Evolutionary conservation across 2,113 vertebrate species (phyloP).

Genomic region (Axis porcinus): DNA sequence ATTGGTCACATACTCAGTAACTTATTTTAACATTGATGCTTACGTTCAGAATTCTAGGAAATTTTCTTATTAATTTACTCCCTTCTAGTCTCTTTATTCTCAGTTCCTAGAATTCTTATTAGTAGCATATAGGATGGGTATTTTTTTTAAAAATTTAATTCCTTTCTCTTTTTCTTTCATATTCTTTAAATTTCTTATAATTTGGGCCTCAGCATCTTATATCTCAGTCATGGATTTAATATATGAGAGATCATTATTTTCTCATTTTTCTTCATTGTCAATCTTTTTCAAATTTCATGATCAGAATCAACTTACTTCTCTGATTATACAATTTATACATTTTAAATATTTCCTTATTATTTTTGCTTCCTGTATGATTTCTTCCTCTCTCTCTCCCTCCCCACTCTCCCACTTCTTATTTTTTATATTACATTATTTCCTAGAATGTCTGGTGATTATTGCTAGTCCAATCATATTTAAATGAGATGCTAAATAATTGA

Average conservation of each 20-base stretch:
- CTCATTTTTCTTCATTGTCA: neutral
- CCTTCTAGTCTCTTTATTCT: neutral
- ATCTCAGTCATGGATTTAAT: neutral
- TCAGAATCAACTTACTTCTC: neutral
- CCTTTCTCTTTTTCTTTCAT: neutral
- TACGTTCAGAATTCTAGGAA: neutral
- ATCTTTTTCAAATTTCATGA: neutral
- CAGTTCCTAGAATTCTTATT: neutral
- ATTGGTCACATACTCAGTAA: neutral
- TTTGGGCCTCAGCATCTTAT: neutral
- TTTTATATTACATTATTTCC: neutral
- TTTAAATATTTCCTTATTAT: neutral
- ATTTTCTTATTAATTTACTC: neutral
- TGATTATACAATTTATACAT: neutral
- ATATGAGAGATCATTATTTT: neutral
- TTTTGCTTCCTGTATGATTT: neutral
- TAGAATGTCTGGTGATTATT: neutral
- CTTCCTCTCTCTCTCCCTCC: fast-evolving
- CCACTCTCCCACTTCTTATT: neutral
- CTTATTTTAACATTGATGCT: neutral
- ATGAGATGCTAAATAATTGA: neutral
- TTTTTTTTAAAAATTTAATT: neutral
- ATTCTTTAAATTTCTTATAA: neutral
- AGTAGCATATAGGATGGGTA: neutral
- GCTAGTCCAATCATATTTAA: neutral